phyloP scores from a whole-genome alignment of 1,140 invertebrate genomes.

The Meloidogyne chitwoodi region DNA sequence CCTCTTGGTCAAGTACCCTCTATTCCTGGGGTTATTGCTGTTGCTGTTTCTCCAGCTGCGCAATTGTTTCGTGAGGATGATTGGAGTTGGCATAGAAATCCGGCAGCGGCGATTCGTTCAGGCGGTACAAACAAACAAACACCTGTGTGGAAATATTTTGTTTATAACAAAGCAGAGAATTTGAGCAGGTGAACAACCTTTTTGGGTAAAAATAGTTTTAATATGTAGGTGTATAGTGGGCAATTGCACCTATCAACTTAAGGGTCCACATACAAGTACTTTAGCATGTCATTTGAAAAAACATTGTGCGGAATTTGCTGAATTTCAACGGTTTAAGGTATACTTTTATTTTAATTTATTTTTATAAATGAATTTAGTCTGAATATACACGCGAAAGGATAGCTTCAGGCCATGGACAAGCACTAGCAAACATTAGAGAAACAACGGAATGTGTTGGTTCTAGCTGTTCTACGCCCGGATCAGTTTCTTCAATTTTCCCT shows the following conservation, averaged over 20 bases:
- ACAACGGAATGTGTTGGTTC: background rate
- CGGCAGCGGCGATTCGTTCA: conserved; percentile 57
- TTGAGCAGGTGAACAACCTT: conserved; percentile 44
- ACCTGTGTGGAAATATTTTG: conserved; percentile 58
- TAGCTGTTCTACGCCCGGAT: conserved; percentile 5
- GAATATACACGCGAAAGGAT: conserved; percentile 23
- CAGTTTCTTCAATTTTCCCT: background rate
- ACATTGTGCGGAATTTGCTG: conserved; percentile 55
- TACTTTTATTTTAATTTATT: background rate
- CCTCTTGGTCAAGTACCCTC: conserved; percentile 4
- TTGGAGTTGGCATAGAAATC: conserved; percentile 58
- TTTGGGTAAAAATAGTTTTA: background rate
- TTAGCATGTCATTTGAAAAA: conserved; percentile 59
- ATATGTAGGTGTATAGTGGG: conserved; percentile 53
- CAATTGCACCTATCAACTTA: conserved; percentile 56
- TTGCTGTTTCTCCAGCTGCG: conserved; percentile 55
- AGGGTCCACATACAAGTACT: conserved; percentile 57
- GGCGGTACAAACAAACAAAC: conserved; percentile 60
- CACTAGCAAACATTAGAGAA: background rate
- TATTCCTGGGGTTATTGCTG: conserved; percentile 54
- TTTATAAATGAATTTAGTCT: background rate
- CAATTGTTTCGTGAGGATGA: conserved; percentile 53
- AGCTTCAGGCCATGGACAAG: background rate
- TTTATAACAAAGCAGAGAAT: conserved; percentile 58
- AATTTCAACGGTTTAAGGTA: conserved; percentile 57